Base-by-base conservation (phyloP, 1,140 invertebrate genomes). In the Papilio glaucus region DNA sequence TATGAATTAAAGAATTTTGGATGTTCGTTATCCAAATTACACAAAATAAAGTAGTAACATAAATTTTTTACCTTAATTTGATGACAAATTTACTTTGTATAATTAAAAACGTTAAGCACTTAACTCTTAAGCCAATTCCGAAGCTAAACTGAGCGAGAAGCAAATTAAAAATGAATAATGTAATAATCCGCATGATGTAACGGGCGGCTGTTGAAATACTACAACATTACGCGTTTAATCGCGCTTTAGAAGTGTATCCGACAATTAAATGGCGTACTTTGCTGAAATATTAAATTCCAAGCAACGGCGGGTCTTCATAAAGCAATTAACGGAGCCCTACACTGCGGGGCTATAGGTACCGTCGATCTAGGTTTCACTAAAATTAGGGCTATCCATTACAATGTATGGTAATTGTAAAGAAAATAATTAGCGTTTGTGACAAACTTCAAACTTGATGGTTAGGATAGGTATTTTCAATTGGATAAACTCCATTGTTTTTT, bases 161-260 rank as follows among this genome's bases (percentile, higher is more conserved):
- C 9, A 10, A 57, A 57, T 57, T 57, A 57, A 57, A 24, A 24
- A 57, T 57, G 49, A 24, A 57, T 26, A 57, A 53, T 24, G 49
- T 53, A 53, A 49, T 49, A 49, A 57, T 57, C 49, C 21, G 49
- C 49, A 57, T 57, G 2, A 57, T 57, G 49, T 57, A 57, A 57
- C 21, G 9, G 21, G 49, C 21, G 10, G 9, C 49, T 57, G 12
- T 57, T 57, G 24, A 53, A 57, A 57, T 57, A 10, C 21, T 57
- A 24, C 45, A 49, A 45, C 45, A 49, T 42, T n/a, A 45, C 13
- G 21, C 49, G 49, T 57, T 57, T 57, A 57, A 57, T 57, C 18
- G 49, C 49, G 49, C 49, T 57, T 57, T 57, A 18, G 49, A 57
- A 21, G 49, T 57, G 49, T 24, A 57, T 57, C 49, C 49, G 21